Evolutionary conservation across 2,888 invertebrate species (phyloP).

Genomic region (Formica aserva): DNA sequence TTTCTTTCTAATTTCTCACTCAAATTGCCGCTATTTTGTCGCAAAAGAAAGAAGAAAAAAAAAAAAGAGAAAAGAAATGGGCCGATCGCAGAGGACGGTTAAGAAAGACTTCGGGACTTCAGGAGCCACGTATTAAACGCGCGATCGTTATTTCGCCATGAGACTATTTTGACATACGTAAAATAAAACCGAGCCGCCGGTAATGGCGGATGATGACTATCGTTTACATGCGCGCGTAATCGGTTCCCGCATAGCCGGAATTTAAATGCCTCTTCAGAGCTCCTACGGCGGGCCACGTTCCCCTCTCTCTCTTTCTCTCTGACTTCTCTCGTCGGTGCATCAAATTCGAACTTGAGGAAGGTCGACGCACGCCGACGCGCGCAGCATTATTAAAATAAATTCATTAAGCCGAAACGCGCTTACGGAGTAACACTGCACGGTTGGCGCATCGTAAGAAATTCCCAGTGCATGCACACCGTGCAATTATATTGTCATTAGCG

Average conservation of each 20-base stretch:
- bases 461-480: conserved; percentile 69
- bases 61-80: neutral
- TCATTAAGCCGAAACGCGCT: conserved; percentile 73
- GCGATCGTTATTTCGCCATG: conserved; percentile 52
- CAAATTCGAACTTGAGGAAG: conserved; percentile 52
- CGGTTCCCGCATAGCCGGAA: conserved; percentile 61
- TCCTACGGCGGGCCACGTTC: neutral
- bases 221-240: conserved; percentile 73
- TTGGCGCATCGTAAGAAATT: conserved; percentile 67
- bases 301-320: neutral
- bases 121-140: conserved; percentile 20
- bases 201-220: conserved; percentile 72
- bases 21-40: conserved; percentile 34
- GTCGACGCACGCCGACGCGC: conserved; percentile 65
- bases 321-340: neutral
- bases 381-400: conserved; percentile 76
- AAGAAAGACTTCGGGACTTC: conserved; percentile 17
- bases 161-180: conserved; percentile 64
- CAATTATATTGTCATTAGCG: conserved; percentile 83
- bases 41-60: neutral
- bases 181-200: conserved; percentile 58
- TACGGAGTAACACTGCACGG: conserved; percentile 47
- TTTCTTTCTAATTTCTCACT: neutral
- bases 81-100: conserved; percentile 3
- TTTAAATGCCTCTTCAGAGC: conserved; percentile 68